phyloP scores from a whole-genome alignment of 1,140 invertebrate species.

The Bombus affinis region DNA sequence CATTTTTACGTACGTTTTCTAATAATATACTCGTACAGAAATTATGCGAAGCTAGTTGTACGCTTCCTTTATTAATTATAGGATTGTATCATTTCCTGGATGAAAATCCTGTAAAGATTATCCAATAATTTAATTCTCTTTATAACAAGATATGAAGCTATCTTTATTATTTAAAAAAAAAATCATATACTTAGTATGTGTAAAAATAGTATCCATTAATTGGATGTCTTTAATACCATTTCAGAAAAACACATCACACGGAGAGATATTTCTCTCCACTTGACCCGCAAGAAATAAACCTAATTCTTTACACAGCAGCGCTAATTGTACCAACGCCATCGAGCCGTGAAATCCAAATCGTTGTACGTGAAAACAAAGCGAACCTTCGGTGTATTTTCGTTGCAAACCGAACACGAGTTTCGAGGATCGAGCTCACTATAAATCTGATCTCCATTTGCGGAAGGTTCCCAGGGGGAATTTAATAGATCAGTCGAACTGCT shows the following conservation, averaged over 20 bases:
- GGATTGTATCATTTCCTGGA: too few relatives aligned
- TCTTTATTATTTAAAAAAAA: not conserved
- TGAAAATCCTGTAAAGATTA: too few relatives aligned
- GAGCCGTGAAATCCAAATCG: not conserved
- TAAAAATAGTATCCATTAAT: too few relatives aligned
- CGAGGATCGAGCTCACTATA: constrained; percentile 1
- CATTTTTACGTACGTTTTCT: too few relatives aligned
- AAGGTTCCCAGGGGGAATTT: constrained; percentile 33
- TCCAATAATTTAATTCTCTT: not conserved
- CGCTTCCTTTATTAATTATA: too few relatives aligned
- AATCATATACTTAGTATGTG: not conserved
- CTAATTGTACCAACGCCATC: not conserved
- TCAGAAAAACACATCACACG: rapidly evolving
- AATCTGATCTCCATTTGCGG: constrained; percentile 39
- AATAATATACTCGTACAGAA: not conserved
- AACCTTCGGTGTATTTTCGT: not conserved
- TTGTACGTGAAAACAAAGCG: not conserved
- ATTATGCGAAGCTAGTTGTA: not conserved
- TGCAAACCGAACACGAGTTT: constrained; percentile 30
- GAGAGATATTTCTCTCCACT: not conserved
- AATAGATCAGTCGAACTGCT: constrained; percentile 34
- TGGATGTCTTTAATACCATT: not conserved
- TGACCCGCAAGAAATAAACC: not conserved
- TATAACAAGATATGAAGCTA: not conserved
- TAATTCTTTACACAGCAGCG: not conserved